phyloP scores from a whole-genome alignment of 2,113 vertebrate genomes.

The Hylia prasina region DNA sequence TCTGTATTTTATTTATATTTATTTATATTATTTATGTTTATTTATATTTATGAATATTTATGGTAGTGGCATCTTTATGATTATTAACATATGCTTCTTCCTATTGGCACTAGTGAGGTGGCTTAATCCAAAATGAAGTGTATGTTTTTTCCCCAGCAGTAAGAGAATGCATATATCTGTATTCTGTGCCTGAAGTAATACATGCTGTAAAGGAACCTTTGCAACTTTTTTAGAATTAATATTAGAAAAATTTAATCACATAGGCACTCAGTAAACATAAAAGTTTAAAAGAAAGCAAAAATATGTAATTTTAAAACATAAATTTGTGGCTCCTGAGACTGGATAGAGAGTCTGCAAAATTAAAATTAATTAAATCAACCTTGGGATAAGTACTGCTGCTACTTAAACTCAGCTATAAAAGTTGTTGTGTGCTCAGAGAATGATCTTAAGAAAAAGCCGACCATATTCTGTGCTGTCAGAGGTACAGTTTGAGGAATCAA shows the following conservation, averaged over 20 bases:
- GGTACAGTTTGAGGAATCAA: background rate
- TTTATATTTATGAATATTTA: too few species aligned
- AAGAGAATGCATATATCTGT: background rate
- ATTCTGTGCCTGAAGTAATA: background rate
- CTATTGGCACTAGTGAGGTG: background rate
- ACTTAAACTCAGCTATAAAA: background rate
- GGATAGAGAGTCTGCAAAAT: background rate
- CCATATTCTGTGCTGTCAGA: background rate
- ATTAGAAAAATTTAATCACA: background rate
- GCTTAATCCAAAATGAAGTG: background rate
- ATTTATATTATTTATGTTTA: too few species aligned
- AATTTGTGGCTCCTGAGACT: background rate
- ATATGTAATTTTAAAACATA: background rate
- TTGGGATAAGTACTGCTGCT: background rate
- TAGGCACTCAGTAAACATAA: background rate
- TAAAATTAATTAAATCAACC: background rate
- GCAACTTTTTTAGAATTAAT: background rate
- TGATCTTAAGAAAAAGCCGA: background rate
- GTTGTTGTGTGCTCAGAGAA: background rate
- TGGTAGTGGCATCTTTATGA: background rate
- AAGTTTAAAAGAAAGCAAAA: background rate
- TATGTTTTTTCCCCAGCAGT: background rate
- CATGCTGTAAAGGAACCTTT: background rate
- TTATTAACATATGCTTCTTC: background rate
- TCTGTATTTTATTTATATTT: too few species aligned